These are phyloP conservation scores for Sebastiscus tertius DNA, from an alignment of 2,797 vertebrate genomes.

Conservation along the genomic window DNA sequence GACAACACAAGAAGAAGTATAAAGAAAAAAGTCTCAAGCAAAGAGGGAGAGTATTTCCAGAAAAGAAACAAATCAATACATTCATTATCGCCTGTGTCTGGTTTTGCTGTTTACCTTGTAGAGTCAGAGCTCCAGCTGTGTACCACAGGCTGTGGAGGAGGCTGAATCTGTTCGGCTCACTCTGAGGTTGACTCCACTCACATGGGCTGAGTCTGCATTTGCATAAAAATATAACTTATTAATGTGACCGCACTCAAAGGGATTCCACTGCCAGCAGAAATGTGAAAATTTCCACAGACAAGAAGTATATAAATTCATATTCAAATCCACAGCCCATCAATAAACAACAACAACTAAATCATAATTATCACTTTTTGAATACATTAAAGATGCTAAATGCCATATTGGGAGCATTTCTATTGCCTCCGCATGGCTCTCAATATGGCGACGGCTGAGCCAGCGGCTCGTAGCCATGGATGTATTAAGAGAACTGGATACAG, in stretches of 20 bases:
- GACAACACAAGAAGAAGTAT: slow-evolving; percentile 11
- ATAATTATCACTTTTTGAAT: background rate
- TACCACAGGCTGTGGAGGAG: slow-evolving; percentile 91
- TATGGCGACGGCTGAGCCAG: too few species aligned
- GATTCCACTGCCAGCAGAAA: slow-evolving; percentile 16
- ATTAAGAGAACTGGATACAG: too few species aligned
- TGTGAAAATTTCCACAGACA: background rate
- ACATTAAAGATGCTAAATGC: background rate
- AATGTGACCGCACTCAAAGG: slow-evolving; percentile 1
- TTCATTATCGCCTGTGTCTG: background rate
- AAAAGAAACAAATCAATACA: background rate
- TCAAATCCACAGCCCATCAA: background rate
- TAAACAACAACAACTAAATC: background rate
- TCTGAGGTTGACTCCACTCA: slow-evolving; percentile 88
- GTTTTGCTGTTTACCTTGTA: slow-evolving; percentile 85
- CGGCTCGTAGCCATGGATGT: too few species aligned
- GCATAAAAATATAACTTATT: slow-evolving; percentile 17
- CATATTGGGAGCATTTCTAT: too few species aligned
- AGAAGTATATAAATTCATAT: background rate
- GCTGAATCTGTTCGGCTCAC: slow-evolving; percentile 84
- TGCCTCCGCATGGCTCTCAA: too few species aligned
- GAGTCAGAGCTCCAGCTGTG: slow-evolving; percentile 86
- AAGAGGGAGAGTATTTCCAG: background rate
- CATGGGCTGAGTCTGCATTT: slow-evolving; percentile 87
- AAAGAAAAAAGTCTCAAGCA: background rate